phyloP scores from a whole-genome alignment of 2,797 vertebrate species.

The Diglossa cyanea region DNA sequence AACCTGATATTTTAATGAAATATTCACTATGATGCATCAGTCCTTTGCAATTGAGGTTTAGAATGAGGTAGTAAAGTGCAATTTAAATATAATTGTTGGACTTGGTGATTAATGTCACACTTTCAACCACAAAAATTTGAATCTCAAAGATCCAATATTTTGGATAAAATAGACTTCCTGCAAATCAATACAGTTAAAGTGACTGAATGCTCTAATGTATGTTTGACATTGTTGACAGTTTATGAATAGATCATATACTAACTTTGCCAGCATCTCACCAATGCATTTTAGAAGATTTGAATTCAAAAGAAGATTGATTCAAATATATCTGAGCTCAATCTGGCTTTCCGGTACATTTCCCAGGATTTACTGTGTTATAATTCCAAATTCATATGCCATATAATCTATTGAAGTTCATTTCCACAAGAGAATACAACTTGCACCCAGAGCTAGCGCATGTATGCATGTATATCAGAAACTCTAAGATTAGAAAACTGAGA shows the following conservation, averaged over 20 bases:
- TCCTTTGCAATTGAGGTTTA: slow-evolving; percentile 17
- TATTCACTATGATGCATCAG: slow-evolving; percentile 13
- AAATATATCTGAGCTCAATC: slow-evolving; percentile 1
- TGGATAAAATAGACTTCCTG: slow-evolving; percentile 28
- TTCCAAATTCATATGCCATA: neutral
- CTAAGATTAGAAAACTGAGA: neutral
- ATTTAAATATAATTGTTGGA: slow-evolving; percentile 63
- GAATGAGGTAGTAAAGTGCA: slow-evolving; percentile 27
- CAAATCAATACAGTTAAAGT: slow-evolving; percentile 44
- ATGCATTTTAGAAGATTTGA: neutral
- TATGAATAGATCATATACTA: slow-evolving; percentile 23
- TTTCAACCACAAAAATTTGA: slow-evolving; percentile 39
- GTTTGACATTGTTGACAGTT: slow-evolving; percentile 49
- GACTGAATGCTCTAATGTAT: slow-evolving; percentile 23
- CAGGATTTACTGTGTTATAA: slow-evolving; percentile 24
- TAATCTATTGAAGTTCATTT: slow-evolving; percentile 6
- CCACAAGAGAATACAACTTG: neutral
- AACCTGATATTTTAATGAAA: slow-evolving; percentile 55
- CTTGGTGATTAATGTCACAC: slow-evolving; percentile 46
- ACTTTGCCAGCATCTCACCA: neutral
- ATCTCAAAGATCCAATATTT: slow-evolving; percentile 49
- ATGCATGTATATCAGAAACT: neutral
- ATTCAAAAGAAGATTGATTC: slow-evolving; percentile 36
- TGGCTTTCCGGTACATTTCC: slow-evolving; percentile 9
- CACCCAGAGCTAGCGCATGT: neutral